Evolutionary conservation across 2,797 vertebrate species (phyloP).

Genomic region (Diplodus sargus): DNA sequence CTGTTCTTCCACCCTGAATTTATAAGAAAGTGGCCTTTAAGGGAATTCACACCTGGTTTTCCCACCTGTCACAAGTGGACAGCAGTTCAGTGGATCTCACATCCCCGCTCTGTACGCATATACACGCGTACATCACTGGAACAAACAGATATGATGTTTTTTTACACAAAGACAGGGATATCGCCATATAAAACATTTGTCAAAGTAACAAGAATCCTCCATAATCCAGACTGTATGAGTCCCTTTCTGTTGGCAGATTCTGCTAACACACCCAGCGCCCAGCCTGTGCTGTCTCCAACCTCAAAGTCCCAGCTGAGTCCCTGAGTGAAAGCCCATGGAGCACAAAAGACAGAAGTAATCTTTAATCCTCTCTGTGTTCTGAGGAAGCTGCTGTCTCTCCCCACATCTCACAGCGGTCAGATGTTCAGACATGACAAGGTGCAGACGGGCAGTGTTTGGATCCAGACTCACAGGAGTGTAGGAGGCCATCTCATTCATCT

Average conservation of each 20-base stretch:
- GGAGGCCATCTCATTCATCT: constrained; percentile 10
- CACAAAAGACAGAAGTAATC: background rate
- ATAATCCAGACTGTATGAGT: background rate
- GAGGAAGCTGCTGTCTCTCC: background rate
- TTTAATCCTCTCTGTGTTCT: constrained; percentile 5
- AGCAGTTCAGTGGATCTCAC: no score
- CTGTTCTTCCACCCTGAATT: background rate
- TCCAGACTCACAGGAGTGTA: background rate
- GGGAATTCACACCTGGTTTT: no score
- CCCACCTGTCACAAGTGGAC: no score
- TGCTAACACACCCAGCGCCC: background rate
- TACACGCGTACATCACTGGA: no score
- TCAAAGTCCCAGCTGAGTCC: background rate
- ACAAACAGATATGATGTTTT: no score
- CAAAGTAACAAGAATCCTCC: background rate
- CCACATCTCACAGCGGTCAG: background rate
- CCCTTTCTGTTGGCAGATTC: background rate
- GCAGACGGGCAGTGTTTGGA: background rate
- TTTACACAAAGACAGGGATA: no score
- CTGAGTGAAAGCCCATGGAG: background rate
- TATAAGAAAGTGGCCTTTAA: background rate
- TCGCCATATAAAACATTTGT: no score
- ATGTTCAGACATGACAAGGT: background rate
- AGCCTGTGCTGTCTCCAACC: background rate
- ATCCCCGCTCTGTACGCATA: no score